A percentile compares a stretch with the other conserved stretches of the same genome.
Conservation (phyloP, 1,140 invertebrate species). For the Asobara japonica region DNA sequence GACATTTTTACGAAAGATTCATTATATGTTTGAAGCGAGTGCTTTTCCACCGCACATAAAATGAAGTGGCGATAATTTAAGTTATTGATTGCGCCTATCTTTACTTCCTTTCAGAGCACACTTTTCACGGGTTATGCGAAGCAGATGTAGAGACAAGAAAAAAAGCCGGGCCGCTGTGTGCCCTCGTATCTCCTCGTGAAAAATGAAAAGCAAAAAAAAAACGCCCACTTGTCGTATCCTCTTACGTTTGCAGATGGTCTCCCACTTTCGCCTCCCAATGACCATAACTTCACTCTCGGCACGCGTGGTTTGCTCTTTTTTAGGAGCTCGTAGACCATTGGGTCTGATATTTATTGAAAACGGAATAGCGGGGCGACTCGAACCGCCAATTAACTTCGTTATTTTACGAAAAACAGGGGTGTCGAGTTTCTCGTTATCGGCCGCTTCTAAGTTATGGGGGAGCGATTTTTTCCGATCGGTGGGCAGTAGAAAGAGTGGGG, state of each 20-base stretch:
- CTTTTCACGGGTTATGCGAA: slow-evolving; percentile 44
- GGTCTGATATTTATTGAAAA: slow-evolving; percentile 50
- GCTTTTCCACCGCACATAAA: slow-evolving; percentile 35
- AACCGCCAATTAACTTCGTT: not conserved
- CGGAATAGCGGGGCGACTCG: slow-evolving; percentile 35
- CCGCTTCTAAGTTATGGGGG: not conserved
- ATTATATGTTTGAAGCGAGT: no score
- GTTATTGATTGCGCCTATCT: slow-evolving; percentile 36
- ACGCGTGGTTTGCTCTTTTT: slow-evolving; percentile 23
- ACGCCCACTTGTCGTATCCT: slow-evolving; percentile 28
- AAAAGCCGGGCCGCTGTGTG: slow-evolving; percentile 26
- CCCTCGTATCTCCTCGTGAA: slow-evolving; percentile 25
- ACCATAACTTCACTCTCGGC: slow-evolving; percentile 38
- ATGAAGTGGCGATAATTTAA: no score
- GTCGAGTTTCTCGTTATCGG: slow-evolving; percentile 47
- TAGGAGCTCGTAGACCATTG: slow-evolving; percentile 33
- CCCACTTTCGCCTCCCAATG: slow-evolving; percentile 33
- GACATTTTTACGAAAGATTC: no score
- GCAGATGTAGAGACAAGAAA: slow-evolving; percentile 44
- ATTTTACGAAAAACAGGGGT: slow-evolving; percentile 25
- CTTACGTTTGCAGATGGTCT: slow-evolving; percentile 39
- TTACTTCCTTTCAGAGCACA: slow-evolving; percentile 38
- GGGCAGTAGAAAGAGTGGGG: not conserved
- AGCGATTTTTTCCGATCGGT: not conserved
- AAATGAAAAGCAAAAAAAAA: not conserved